These are phyloP conservation scores for Campopleginae sp. DNA, from an alignment of 2,888 invertebrate species.

Conservation along the genomic window DNA sequence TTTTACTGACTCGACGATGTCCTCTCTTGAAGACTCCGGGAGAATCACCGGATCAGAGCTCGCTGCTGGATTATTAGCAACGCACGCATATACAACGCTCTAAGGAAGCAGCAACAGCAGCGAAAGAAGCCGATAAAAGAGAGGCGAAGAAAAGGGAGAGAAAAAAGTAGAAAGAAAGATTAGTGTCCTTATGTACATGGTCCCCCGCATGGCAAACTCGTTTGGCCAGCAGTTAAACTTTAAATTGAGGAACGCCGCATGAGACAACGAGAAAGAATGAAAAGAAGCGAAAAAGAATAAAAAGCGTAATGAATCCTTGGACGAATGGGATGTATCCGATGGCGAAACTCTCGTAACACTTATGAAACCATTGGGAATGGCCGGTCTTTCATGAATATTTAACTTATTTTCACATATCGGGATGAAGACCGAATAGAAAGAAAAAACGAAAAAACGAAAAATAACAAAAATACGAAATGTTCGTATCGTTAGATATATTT, in stretches of 20 bases:
- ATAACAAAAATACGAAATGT: background rate
- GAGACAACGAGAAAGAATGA: constrained; percentile 37
- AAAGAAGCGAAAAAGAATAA: constrained; percentile 8
- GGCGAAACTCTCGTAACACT: constrained; percentile 54
- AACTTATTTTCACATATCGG: constrained; percentile 48
- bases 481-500: constrained; percentile 33
- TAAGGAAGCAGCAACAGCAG: constrained; percentile 58
- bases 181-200: constrained; percentile 60
- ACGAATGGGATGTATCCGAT: constrained; percentile 44
- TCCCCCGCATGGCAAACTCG: constrained; percentile 61
- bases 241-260: constrained; percentile 60
- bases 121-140: constrained; percentile 47
- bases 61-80: constrained; percentile 53
- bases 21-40: constrained; percentile 16
- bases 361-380: constrained; percentile 55
- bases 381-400: constrained; percentile 63
- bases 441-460: constrained; percentile 11
- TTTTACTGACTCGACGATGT: constrained; percentile 21
- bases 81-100: constrained; percentile 39
- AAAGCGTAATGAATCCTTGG: constrained; percentile 32
- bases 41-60: constrained; percentile 43
- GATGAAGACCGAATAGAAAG: constrained; percentile 13
- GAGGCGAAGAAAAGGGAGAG: constrained; percentile 21
- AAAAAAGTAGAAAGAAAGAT: constrained; percentile 42
- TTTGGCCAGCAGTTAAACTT: constrained; percentile 63